Conservation (phyloP, 2,113 vertebrate genomes). For the Nanorana parkeri region DNA sequence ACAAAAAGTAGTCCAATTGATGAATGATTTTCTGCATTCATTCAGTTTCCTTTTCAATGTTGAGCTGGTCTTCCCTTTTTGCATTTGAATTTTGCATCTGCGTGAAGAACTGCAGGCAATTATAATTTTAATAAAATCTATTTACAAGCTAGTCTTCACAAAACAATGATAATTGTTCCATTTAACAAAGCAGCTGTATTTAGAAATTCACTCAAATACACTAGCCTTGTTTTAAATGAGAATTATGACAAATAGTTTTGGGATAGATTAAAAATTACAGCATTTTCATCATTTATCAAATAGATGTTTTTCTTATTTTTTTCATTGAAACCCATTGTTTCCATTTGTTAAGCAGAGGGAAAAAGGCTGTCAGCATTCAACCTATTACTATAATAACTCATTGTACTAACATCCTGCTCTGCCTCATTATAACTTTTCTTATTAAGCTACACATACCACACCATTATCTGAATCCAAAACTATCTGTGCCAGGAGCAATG, state of each 20-base stretch:
- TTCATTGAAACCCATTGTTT: conserved; percentile 55
- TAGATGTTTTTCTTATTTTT: conserved; percentile 7
- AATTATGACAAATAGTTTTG: conserved; percentile 49
- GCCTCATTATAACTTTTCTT: conserved; percentile 56
- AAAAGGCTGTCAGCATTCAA: conserved; percentile 48
- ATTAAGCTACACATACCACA: conserved; percentile 50
- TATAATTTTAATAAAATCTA: conserved; percentile 47
- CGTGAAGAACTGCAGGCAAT: conserved; percentile 41
- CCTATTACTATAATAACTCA: conserved; percentile 58
- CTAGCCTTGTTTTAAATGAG: conserved; percentile 43
- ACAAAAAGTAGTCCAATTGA: conserved; percentile 1
- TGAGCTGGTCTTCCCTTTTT: background rate
- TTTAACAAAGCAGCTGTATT: conserved; percentile 51
- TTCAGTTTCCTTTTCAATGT: conserved; percentile 3
- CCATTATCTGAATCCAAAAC: conserved; percentile 52
- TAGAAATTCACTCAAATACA: conserved; percentile 28
- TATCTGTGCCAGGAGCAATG: conserved; percentile 52
- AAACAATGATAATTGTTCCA: conserved; percentile 48
- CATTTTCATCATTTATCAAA: conserved; percentile 51
- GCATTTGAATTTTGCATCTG: conserved; percentile 37
- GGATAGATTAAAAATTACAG: conserved; percentile 27
- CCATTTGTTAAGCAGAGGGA: conserved; percentile 50
- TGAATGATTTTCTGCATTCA: background rate
- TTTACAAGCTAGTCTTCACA: conserved; percentile 49
- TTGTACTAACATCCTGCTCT: conserved; percentile 55